Conservation (phyloP, 2,797 vertebrate genomes). For the Pygocentrus nattereri region DNA sequence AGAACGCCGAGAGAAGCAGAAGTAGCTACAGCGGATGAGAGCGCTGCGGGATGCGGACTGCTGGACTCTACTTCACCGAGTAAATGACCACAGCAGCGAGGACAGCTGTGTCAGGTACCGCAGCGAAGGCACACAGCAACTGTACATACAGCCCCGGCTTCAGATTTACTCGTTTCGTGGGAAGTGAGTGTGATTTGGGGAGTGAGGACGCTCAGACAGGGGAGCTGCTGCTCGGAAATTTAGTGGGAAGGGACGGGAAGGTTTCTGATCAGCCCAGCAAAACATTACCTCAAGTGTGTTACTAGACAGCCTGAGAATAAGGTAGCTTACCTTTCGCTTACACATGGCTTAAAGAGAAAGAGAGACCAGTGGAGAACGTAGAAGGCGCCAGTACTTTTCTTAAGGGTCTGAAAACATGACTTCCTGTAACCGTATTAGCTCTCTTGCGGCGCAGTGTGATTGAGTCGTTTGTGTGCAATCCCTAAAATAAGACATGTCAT, state of each 20-base stretch:
- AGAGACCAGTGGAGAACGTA: background rate
- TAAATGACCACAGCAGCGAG: constrained; percentile 69
- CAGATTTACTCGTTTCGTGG: background rate
- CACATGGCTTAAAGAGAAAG: background rate
- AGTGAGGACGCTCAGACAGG: background rate
- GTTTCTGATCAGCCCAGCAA: background rate
- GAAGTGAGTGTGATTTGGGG: background rate
- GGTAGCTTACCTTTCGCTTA: background rate
- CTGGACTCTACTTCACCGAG: constrained; percentile 68
- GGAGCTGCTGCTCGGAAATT: background rate
- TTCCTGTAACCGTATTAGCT: constrained; percentile 44
- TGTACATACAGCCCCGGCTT: background rate
- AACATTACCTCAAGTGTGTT: background rate
- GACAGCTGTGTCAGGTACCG: constrained; percentile 61
- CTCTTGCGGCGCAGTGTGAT: constrained; percentile 5
- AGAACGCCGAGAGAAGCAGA: constrained; percentile 56
- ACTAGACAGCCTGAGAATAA: background rate
- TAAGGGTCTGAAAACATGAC: constrained; percentile 12
- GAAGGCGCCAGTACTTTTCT: constrained; percentile 24
- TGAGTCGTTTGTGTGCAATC: constrained; percentile 17
- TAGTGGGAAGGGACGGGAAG: background rate
- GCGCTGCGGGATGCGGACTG: constrained; percentile 79
- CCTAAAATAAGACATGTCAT: constrained; percentile 20
- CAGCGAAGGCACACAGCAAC: background rate
- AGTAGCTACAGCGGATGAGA: constrained; percentile 56